phyloP scores from a whole-genome alignment of 2,113 vertebrate genomes.

The Nothocercus nigrocapillus region DNA sequence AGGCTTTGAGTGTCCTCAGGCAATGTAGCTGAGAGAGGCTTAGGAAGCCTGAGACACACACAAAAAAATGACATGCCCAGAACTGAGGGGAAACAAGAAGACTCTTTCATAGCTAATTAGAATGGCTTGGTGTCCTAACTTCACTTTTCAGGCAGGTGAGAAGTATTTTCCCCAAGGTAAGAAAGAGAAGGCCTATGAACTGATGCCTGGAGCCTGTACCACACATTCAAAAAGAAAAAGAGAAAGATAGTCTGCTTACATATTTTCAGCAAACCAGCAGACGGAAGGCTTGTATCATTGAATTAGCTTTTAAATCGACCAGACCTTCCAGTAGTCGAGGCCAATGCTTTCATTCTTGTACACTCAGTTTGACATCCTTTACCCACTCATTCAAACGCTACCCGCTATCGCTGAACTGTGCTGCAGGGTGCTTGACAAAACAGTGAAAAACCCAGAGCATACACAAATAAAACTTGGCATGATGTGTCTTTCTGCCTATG shows the following conservation, averaged over 20 bases:
- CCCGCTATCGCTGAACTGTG: constrained; percentile 59
- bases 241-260: neutral
- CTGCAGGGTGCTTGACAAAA: constrained; percentile 66
- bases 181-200: constrained; percentile 26
- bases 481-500: constrained; percentile 11
- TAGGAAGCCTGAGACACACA: neutral
- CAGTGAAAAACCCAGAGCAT: constrained; percentile 33
- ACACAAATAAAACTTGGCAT: constrained; percentile 43
- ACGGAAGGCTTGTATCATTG: constrained; percentile 69
- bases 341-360: constrained; percentile 39
- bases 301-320: constrained; percentile 73
- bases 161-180: neutral
- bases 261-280: constrained; percentile 47
- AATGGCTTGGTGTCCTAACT: neutral
- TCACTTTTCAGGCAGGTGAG: constrained; percentile 15
- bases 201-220: neutral
- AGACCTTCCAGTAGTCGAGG: constrained; percentile 13
- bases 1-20: neutral
- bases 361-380: constrained; percentile 65
- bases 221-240: neutral
- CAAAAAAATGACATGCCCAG: neutral
- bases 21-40: constrained; percentile 17
- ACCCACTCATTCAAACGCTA: constrained; percentile 52
- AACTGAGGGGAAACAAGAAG: constrained; percentile 4
- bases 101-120: constrained; percentile 49